These are phyloP conservation scores for Chrysochloris asiatica DNA, from an alignment of 2,113 vertebrate genomes.

Conservation along the genomic window DNA sequence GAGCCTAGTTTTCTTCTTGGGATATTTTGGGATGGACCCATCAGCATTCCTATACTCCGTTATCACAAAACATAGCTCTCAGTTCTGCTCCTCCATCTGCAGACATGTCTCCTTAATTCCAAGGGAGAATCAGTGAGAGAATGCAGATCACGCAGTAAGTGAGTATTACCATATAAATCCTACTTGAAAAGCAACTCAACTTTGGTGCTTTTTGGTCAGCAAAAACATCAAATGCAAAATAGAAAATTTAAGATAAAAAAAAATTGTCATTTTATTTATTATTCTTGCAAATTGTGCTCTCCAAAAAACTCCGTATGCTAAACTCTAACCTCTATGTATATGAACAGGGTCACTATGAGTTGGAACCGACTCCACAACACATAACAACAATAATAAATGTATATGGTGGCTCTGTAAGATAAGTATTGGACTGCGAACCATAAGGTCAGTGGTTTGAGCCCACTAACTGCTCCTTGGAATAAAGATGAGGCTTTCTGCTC, in stretches of 20 bases:
- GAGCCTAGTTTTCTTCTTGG: neutral
- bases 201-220: neutral
- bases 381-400: too few species aligned
- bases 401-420: too few species aligned
- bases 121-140: neutral
- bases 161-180: fast-evolving
- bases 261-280: neutral
- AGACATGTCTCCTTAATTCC: neutral
- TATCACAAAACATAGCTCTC: neutral
- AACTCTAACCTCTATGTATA: neutral
- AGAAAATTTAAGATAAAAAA: neutral
- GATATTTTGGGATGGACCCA: neutral
- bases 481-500: too few species aligned
- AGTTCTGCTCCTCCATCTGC: neutral
- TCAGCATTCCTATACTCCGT: fast-evolving
- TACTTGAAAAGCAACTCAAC: fast-evolving
- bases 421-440: too few species aligned
- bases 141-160: fast-evolving
- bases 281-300: neutral
- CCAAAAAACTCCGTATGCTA: neutral
- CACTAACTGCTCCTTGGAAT: too few species aligned
- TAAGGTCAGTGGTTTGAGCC: too few species aligned
- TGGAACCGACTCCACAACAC: too few species aligned
- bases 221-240: neutral
- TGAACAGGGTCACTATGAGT: too few species aligned